Evolutionary conservation across 1,140 invertebrate species (phyloP).

Genomic region (Chironomus striatipennis): DNA sequence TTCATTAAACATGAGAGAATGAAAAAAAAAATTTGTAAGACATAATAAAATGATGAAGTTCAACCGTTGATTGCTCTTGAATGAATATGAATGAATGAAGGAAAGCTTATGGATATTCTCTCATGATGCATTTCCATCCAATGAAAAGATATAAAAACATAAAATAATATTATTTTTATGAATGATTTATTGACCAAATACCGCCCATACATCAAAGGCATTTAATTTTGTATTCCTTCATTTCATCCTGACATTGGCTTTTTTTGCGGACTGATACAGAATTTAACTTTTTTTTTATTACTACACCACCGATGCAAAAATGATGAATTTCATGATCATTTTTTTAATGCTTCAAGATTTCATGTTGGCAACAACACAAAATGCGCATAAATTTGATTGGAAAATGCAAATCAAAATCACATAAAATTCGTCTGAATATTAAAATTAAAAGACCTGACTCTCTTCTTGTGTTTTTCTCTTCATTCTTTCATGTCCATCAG

Average conservation of each 20-base stretch:
- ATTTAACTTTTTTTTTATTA: not conserved
- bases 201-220: conserved; percentile 11
- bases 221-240: conserved; percentile 5
- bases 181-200: conserved; percentile 5
- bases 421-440: conserved; percentile 5
- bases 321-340: conserved; percentile 16
- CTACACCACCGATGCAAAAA: not conserved
- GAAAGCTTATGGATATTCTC: not conserved
- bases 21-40: not conserved
- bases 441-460: not conserved
- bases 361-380: conserved; percentile 1
- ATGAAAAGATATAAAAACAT: too few species aligned
- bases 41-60: not conserved
- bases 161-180: not conserved
- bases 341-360: not conserved
- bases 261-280: not conserved
- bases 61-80: not conserved
- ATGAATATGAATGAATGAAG: not conserved
- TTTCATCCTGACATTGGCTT: not conserved
- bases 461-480: not conserved
- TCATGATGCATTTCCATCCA: not conserved
- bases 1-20: not conserved
- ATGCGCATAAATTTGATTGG: conserved; percentile 10
- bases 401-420: conserved; percentile 23
- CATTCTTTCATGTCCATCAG: not conserved